phyloP scores from a whole-genome alignment of 2,888 invertebrate genomes.

The Eupithecia tripunctaria region DNA sequence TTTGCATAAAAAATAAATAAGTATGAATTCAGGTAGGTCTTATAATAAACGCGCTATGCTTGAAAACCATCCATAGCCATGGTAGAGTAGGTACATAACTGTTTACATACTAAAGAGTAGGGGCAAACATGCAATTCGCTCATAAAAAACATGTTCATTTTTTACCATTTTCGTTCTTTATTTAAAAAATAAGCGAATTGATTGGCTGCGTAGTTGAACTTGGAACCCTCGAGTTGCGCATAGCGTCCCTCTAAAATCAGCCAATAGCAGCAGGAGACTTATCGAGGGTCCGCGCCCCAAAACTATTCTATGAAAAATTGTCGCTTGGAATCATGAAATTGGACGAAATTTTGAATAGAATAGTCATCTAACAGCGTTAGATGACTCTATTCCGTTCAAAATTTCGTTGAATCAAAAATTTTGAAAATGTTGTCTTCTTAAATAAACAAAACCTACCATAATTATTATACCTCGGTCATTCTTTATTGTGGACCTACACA shows the following conservation, averaged over 20 bases:
- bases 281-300: slow-evolving; percentile 77
- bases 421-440: too few relatives aligned
- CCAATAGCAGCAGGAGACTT: slow-evolving; percentile 65
- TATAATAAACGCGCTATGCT: background rate
- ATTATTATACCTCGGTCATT: background rate
- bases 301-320: slow-evolving; percentile 53
- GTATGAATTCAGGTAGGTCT: background rate
- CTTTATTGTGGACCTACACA: background rate
- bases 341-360: background rate
- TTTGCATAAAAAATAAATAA: background rate
- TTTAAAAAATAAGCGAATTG: slow-evolving; percentile 83
- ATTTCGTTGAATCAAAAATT: too few relatives aligned
- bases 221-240: slow-evolving; percentile 59
- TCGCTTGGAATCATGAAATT: slow-evolving; percentile 39
- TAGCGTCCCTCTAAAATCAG: slow-evolving; percentile 61
- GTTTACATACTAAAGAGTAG: slow-evolving; percentile 51
- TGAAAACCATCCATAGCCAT: background rate
- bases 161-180: slow-evolving; percentile 80
- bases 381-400: too few relatives aligned
- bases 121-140: slow-evolving; percentile 54
- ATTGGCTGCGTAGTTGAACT: slow-evolving; percentile 76
- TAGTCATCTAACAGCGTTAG: background rate
- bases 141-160: slow-evolving; percentile 67
- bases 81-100: slow-evolving; percentile 1
- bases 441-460: too few relatives aligned